Base-by-base conservation (phyloP, 2,888 invertebrate species). In the Hydriomena furcata region DNA sequence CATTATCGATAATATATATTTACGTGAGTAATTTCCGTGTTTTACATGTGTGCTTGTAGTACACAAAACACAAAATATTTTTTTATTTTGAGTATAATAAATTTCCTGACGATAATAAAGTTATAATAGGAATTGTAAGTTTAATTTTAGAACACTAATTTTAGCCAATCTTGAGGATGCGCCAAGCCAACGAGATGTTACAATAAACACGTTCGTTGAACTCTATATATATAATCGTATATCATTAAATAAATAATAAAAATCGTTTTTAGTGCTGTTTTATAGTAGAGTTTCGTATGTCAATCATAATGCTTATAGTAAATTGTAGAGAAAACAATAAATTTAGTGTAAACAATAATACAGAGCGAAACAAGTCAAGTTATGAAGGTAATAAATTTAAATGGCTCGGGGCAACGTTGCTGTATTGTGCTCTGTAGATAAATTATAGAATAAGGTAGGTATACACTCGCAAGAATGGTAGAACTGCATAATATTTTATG, bases 201-300 rank as follows among this genome's bases (percentile, higher is more conserved):
- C 63, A 65, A 68, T 66, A 69, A 66, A 60, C 56, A 61, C 65
- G 77, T 73, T 67, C 73, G 68, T 68, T 68, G 76, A 74, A 74
- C 76, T 58, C 60, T 28, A 65, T 65, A 58, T n/a, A n/a, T n/a
- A n/a, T n/a, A n/a, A n/a, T n/a, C n/a, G n/a, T n/a, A n/a, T n/a
- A n/a, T n/a, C n/a, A n/a, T n/a, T n/a, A n/a, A n/a, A n/a, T n/a
- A n/a, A n/a, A n/a, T n/a, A n/a, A n/a, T n/a, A n/a, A n/a, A n/a
- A n/a, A n/a, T n/a, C n/a, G n/a, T n/a, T n/a, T n/a, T n/a, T n/a
- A n/a, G n/a, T n/a, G n/a, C n/a, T n/a, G n/a, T n/a, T n/a, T n/a
- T n/a, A n/a, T n/a, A n/a, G n/a, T n/a, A n/a, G n/a, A n/a, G n/a
- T n/a, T n/a, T n/a, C n/a, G n/a, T n/a, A n/a, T n/a, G n/a, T n/a